phyloP scores from a whole-genome alignment of 2,797 vertebrate species.

The Oreonectes daqikongensis region DNA sequence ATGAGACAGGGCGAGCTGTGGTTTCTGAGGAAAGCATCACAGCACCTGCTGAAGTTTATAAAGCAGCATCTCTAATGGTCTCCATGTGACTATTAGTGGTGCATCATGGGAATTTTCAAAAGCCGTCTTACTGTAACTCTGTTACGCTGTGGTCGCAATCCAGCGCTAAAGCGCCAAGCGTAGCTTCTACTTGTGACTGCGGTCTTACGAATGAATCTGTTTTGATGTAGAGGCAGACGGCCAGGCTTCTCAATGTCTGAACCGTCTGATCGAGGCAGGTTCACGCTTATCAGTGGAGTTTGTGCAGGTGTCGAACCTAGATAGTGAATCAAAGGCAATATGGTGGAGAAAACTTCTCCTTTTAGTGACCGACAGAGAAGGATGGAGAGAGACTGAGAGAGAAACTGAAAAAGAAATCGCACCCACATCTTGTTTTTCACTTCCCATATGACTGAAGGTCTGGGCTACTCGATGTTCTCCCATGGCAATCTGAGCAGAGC shows the following conservation, averaged over 20 bases:
- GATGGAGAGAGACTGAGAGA: slow-evolving; percentile 37
- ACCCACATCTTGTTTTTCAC: slow-evolving; percentile 74
- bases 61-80: slow-evolving; percentile 34
- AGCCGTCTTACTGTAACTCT: background rate
- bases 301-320: slow-evolving; percentile 43
- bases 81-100: slow-evolving; percentile 50
- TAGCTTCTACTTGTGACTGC: background rate
- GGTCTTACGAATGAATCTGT: background rate
- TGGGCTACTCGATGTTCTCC: slow-evolving; percentile 85
- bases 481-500: slow-evolving; percentile 77
- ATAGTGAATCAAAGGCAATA: slow-evolving; percentile 47
- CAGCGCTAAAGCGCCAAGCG: background rate
- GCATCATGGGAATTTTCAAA: slow-evolving; percentile 9
- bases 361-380: slow-evolving; percentile 52
- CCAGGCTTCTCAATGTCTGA: background rate
- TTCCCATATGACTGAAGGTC: slow-evolving; percentile 73
- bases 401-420: slow-evolving; percentile 52
- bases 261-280: background rate
- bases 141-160: slow-evolving; percentile 29
- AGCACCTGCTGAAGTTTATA: slow-evolving; percentile 70
- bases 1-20: slow-evolving; percentile 70
- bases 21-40: slow-evolving; percentile 69
- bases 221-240: background rate
- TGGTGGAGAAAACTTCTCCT: slow-evolving; percentile 64
- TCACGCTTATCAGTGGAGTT: slow-evolving; percentile 28